Evolutionary conservation across 2,888 invertebrate genomes (phyloP), one percentile per base, ranked within the genome.

Genomic region (Ellobium chinense): DNA sequence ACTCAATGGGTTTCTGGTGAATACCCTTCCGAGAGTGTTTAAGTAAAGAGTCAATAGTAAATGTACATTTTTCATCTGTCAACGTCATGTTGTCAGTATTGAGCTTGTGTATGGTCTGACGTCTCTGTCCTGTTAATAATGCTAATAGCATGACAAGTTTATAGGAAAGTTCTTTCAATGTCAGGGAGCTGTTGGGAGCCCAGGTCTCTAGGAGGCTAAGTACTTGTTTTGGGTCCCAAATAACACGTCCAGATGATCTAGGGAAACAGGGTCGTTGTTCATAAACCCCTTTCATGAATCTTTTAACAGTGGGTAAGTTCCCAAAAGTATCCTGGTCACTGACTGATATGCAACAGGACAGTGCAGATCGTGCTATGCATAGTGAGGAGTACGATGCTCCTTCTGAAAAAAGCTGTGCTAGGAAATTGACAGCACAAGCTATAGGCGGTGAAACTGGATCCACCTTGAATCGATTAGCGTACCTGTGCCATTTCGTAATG

Each of bases 221-320:
- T 24, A 72, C 72, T 29, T 46, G 21, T 9, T 72, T 9, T 12
- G 31, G 9, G 29, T 56, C 72, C 72, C 72, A 72, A 2, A 56
- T 56, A 5, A 21, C 29, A 24, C 24, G 12, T 29, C 4, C 54
- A 29, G 24, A 24, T 31, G 46, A 27, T 29, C 3, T 24, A 12
- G 31, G 29, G 18, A 54, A 31, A 56, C 27, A 18, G 5, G 56
- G 56, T 29, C 29, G 46, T 27, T 3, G 14, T 72, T 72, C 72
- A 56, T 54, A 72, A 46, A 14, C 72, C 3, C 72, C 56, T 56
- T 46, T 56, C 29, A 72, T 72, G 27, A 72, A 56, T n/a, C 72
- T 72, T 56, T 56, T 54, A 12, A 72, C 72, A 12, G 12, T 5
- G 5, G 21, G 24, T 56, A 72, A n/a, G 18, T 72, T 56, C 18